phyloP scores from a whole-genome alignment of 2,113 vertebrate species.

The Eulemur rufifrons region DNA sequence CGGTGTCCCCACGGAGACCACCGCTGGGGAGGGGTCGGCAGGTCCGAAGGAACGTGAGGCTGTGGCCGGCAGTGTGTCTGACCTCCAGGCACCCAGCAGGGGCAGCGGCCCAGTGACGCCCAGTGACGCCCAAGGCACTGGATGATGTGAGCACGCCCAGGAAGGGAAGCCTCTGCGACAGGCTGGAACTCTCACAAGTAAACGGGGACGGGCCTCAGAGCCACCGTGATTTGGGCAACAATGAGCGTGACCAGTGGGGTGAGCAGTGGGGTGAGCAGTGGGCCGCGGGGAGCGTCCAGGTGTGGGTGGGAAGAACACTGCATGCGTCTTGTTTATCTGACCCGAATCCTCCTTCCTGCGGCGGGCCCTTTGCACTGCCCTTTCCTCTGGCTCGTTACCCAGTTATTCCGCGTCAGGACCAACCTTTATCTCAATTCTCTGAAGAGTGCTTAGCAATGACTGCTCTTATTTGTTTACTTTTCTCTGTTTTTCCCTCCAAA shows the following conservation, averaged over 20 bases:
- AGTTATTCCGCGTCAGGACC: background rate
- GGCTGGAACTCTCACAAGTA: background rate
- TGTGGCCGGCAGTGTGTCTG: background rate
- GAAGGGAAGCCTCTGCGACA: background rate
- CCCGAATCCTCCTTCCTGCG: background rate
- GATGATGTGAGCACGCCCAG: too few relatives aligned
- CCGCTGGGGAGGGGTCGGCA: background rate
- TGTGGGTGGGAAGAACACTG: background rate
- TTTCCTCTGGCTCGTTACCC: background rate
- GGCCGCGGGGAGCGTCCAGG: background rate
- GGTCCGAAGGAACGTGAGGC: background rate
- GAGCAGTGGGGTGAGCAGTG: background rate
- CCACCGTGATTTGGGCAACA: background rate
- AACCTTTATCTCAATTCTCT: slow-evolving; percentile 5
- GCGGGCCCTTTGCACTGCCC: background rate
- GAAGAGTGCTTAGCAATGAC: background rate
- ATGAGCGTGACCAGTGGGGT: background rate
- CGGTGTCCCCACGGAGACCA: background rate
- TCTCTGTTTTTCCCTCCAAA: background rate
- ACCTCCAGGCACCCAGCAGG: background rate
- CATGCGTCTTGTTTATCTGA: background rate
- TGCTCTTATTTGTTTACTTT: slow-evolving; percentile 15
- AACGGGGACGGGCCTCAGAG: background rate
- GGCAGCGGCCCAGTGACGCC: rapidly evolving
- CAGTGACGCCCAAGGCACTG: background rate